Percentiles rank a stretch among this genome's conserved stretches.
Evolutionary conservation across 2,888 invertebrate genomes (phyloP).

Genomic region (Dilophus febrilis): DNA sequence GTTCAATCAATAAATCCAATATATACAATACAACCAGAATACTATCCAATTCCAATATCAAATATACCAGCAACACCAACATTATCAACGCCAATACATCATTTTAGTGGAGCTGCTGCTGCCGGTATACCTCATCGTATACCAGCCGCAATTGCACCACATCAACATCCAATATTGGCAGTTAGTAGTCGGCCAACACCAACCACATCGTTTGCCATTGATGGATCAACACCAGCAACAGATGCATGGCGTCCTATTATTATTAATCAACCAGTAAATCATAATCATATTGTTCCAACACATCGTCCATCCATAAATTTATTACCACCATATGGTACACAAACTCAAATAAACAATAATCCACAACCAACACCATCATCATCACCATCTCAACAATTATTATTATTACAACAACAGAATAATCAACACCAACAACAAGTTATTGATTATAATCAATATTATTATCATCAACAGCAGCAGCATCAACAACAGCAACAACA

Average conservation of each 20-base stretch:
- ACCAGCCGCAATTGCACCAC: background rate
- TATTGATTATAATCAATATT: background rate
- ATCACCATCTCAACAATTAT: too few species aligned
- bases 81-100: background rate
- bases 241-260: background rate
- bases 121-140: too few species aligned
- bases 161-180: background rate
- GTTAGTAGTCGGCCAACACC: background rate
- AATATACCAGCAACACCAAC: background rate
- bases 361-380: too few species aligned
- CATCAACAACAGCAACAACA: background rate
- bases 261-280: background rate
- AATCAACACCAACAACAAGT: background rate
- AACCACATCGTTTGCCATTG: too few species aligned
- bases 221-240: background rate
- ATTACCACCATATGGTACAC: background rate
- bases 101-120: background rate
- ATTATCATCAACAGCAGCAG: background rate
- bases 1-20: slow-evolving; percentile 1
- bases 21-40: background rate
- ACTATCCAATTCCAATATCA: background rate
- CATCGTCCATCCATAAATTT: background rate
- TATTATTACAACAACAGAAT: background rate
- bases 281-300: background rate
- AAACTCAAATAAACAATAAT: background rate